Base-by-base conservation (phyloP, 2,797 vertebrate species). In the Botia kubotai region DNA sequence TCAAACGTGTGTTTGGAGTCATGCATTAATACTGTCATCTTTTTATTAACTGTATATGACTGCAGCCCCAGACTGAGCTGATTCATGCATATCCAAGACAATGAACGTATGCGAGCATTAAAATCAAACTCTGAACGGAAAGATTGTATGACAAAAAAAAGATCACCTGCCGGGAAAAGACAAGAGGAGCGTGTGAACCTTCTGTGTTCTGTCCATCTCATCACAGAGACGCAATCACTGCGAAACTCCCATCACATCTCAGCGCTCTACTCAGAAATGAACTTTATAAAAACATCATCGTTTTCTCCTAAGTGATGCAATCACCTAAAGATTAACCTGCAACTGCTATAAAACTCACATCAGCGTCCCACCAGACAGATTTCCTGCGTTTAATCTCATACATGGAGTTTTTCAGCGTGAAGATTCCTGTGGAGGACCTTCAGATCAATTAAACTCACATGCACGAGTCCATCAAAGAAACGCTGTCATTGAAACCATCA, bases 341-440 rank as follows among this genome's bases (percentile, higher is more conserved):
- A 39, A 62, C 39, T 79, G 72, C 77, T 52, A 2, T 36, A 60
- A 26, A 70, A 50, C 23, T 55, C 26, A 14, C 26, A 63, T 2
- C 26, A 26, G 63, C 70, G 55, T 62, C 50, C 29, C 11, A 57
- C 36, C n/a, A 75, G 63, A 83, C 78, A 82, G 72, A 68, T 84
- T 83, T 83, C 72, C 80, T 81, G 63, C 16, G 48, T 78, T 63
- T 80, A 85, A 84, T 84, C 79, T 69, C 76, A 72, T 19, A 65
- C 82, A 76, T 86, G 66, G 63, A 52, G 53, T 29, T 66, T 76
- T 85, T 78, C 73, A 75, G 65, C 39, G 17, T 13, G 26, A 63
- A 46, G 75, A 71, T 80, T 81, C 84, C 79, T 82, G 81, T 39
- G 16, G 81, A 68, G 82, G 53, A 58, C 53, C 75, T 83, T 78